phyloP scores from a whole-genome alignment of 2,888 invertebrate species.

The Idaea biselata region DNA sequence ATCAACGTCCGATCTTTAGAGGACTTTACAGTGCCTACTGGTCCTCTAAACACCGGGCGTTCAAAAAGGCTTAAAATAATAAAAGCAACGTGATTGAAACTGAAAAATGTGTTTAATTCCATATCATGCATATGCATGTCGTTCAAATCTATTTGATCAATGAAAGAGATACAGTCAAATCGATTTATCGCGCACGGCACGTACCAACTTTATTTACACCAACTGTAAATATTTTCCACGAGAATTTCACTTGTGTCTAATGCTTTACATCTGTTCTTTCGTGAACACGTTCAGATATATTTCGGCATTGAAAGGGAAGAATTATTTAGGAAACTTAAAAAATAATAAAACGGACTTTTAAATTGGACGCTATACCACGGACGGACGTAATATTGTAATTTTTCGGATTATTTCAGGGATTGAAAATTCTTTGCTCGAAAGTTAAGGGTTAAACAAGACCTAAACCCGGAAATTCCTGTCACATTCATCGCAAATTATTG shows the following conservation, averaged over 20 bases:
- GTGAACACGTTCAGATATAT: conserved; percentile 2
- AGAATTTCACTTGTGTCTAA: conserved; percentile 19
- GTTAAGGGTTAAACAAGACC: too few species aligned
- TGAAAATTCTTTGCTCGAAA: too few species aligned
- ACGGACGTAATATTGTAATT: too few species aligned
- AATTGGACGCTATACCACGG: not conserved
- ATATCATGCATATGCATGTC: not conserved
- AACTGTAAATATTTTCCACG: conserved; percentile 22
- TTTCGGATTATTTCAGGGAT: too few species aligned
- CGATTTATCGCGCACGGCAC: conserved; percentile 16
- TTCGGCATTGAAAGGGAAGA: conserved; percentile 9
- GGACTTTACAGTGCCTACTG: too few species aligned
- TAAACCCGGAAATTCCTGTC: too few species aligned
- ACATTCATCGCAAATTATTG: too few species aligned
- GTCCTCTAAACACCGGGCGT: too few species aligned
- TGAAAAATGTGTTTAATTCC: too few species aligned
- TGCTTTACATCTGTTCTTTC: conserved; percentile 15
- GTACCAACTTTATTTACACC: conserved; percentile 14
- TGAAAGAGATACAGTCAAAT: not conserved
- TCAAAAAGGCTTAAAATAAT: too few species aligned
- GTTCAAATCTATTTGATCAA: not conserved
- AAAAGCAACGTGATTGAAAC: too few species aligned
- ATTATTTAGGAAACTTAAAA: not conserved
- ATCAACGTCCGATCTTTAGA: too few species aligned
- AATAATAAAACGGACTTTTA: not conserved